Conservation (phyloP, 2,113 vertebrate genomes). For the Agapornis roseicollis region DNA sequence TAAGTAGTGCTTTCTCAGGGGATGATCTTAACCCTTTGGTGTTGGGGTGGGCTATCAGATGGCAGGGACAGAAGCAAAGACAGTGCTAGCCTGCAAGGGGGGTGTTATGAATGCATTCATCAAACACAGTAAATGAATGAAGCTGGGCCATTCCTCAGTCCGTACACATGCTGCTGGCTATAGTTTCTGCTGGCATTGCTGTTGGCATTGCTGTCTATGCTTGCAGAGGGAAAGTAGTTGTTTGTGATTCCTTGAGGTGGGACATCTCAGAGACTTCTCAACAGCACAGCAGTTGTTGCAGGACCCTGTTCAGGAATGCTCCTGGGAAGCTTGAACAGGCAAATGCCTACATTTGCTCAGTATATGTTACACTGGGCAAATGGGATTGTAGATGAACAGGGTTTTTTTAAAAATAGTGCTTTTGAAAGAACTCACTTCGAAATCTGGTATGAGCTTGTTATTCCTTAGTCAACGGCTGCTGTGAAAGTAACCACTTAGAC, state of each 20-base stretch:
- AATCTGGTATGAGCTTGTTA: not conserved
- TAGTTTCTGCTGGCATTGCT: not conserved
- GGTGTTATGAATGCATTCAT: not conserved
- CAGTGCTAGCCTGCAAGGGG: fast-evolving
- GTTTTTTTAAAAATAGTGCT: not conserved
- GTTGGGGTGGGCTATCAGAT: not conserved
- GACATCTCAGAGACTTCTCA: not conserved
- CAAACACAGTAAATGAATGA: too few species aligned
- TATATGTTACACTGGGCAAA: not conserved
- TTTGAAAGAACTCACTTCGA: not conserved
- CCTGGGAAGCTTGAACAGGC: not conserved
- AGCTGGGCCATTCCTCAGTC: not conserved
- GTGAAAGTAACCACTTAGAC: not conserved
- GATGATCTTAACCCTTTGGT: not conserved
- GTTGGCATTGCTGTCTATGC: not conserved
- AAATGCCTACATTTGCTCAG: not conserved
- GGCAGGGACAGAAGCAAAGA: not conserved
- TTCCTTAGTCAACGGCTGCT: not conserved
- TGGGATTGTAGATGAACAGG: not conserved
- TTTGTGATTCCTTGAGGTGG: not conserved
- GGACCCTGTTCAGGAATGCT: not conserved
- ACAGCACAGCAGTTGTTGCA: not conserved
- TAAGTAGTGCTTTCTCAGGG: not conserved
- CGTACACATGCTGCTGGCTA: not conserved
- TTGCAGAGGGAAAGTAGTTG: not conserved